Evolutionary conservation across 1,140 invertebrate species (phyloP).

Genomic region (Vanessa atalanta): DNA sequence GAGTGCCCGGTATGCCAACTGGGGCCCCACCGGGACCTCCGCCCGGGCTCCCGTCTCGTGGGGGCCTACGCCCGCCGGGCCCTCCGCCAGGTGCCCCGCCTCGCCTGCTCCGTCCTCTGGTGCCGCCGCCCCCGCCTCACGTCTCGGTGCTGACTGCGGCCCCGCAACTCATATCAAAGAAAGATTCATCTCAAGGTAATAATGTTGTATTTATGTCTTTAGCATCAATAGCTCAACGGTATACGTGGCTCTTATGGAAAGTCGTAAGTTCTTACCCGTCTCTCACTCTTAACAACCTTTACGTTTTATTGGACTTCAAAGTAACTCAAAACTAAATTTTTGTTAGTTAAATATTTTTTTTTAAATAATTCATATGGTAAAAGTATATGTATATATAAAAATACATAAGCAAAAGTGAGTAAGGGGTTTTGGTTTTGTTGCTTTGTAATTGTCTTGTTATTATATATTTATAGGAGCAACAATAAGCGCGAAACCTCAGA

Average conservation of each 20-base stretch:
- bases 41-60: conserved; percentile 63
- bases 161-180: conserved; percentile 89
- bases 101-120: conserved; percentile 79
- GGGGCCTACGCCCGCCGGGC: conserved; percentile 69
- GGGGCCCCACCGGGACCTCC: conserved; percentile 60
- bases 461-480: conserved; percentile 84
- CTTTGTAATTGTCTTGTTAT: neutral
- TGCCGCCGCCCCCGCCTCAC: conserved; percentile 80
- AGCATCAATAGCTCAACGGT: too few relatives aligned
- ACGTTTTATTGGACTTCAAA: too few relatives aligned
- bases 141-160: conserved; percentile 88
- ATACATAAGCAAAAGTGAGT: neutral
- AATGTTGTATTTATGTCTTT: neutral
- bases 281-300: too few relatives aligned
- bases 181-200: conserved; percentile 80
- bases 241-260: too few relatives aligned
- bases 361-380: too few relatives aligned
- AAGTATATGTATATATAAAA: conserved; percentile 2
- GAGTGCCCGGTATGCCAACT: conserved; percentile 41
- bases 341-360: too few relatives aligned
- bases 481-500: conserved; percentile 97
- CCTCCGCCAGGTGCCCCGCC: conserved; percentile 84
- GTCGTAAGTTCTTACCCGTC: too few relatives aligned
- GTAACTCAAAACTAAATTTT: too few relatives aligned
- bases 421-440: neutral